Base-by-base conservation (phyloP, 2,888 invertebrate genomes). In the Drosophila hamatofila region DNA sequence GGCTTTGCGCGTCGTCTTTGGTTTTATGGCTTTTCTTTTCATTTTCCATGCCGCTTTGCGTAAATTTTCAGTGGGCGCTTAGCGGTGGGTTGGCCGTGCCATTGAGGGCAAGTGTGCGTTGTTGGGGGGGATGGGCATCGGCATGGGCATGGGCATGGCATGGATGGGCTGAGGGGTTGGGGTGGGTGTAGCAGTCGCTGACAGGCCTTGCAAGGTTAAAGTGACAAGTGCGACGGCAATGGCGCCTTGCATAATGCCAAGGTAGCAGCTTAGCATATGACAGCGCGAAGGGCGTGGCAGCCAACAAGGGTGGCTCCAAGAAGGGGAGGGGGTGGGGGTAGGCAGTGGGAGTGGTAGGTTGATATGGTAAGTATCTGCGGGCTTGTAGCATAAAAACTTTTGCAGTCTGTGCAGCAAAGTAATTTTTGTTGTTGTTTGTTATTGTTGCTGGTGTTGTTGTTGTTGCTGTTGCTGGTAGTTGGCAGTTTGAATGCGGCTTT, bases 201-300 rank as follows among this genome's bases (percentile, higher is more conserved):
- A 89, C 88, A 88, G 89, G 89, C 88, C 83, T 76, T 83, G 88
- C 83, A 86, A 86, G 86, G 88, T 89, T 88, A 89, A 88, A 89
- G 88, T 88, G 88, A 88, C 88, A 88, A 88, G 87, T 88, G 90
- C 81, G 81, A 78, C 72, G 83, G 80, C 81, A 64, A 78, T 87
- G 83, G 83, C 87, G 87, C 88, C 89, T 75, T 80, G 89, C 77
- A 89, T 81, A 83, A 84, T 81, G 84, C 73, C 74, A 77, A 79
- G 83, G 87, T 82, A 83, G 77, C 72, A 55, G 78, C 64, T 64
- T 61, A 74, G 68, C 21, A 56, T 46, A 54, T 44, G 55, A 33
- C 62, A 42, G 62, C 35, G 9, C 25, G 54, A 51, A n/a, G 23
- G 56, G 42, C 8, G 54, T 11, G 23, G 3, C 25, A 49, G 33